Conservation (phyloP, 2,888 invertebrate species). For the Tiliacea citrago region DNA sequence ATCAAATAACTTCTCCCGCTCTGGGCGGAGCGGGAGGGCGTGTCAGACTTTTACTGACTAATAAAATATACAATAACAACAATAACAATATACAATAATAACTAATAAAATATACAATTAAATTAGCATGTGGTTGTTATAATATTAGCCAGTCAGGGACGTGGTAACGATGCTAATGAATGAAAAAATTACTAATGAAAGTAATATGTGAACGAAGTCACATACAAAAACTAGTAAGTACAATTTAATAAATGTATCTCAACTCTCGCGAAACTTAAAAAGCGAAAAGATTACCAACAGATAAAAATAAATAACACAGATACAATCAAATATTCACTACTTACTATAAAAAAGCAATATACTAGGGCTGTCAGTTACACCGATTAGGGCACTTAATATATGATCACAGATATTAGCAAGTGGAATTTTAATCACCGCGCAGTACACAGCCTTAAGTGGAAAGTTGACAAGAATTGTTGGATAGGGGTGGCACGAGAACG, state of each 20-base stretch:
- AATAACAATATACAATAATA: too few species aligned
- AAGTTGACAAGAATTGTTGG: conserved; percentile 71
- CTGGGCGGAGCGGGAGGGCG: too few species aligned
- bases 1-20: too few species aligned
- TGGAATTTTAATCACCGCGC: conserved; percentile 85
- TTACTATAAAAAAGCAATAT: conserved; percentile 70
- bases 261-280: conserved; percentile 26
- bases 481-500: conserved; percentile 73
- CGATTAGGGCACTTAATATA: conserved; percentile 86
- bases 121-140: too few species aligned
- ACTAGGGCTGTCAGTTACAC: conserved; percentile 74
- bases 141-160: too few species aligned
- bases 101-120: too few species aligned
- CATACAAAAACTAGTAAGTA: too few species aligned
- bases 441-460: conserved; percentile 72
- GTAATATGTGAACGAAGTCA: too few species aligned
- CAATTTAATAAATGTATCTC: conserved; percentile 1
- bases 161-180: too few species aligned
- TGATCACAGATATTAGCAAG: conserved; percentile 80
- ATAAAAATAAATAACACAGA: conserved; percentile 58
- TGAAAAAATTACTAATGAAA: too few species aligned
- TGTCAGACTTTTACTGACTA: too few species aligned
- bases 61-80: too few species aligned
- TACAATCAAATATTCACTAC: conserved; percentile 66
- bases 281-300: conserved; percentile 48